Evolutionary conservation across 2,888 invertebrate species (phyloP).

Genomic region (Leptura quadrifasciata): DNA sequence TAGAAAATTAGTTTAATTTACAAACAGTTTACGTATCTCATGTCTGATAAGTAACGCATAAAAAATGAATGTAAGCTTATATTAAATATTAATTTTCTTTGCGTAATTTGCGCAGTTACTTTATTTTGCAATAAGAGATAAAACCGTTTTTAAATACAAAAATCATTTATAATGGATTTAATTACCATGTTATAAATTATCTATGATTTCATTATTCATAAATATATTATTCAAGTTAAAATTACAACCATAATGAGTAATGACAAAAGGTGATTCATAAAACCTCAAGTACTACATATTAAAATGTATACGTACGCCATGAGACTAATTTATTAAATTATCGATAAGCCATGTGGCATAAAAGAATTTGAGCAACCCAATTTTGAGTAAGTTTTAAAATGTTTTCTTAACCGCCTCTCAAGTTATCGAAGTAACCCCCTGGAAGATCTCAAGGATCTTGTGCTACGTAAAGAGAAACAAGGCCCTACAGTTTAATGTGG

Average conservation of each 20-base stretch:
- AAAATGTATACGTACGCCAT: not conserved
- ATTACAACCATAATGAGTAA: not conserved
- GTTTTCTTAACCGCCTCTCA: too few relatives aligned
- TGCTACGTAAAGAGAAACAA: too few relatives aligned
- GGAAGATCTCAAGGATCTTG: too few relatives aligned
- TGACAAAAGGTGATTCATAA: not conserved
- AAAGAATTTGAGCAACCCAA: too few relatives aligned
- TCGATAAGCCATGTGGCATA: too few relatives aligned
- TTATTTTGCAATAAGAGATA: constrained; percentile 23
- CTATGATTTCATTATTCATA: constrained; percentile 4
- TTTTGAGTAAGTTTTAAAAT: too few relatives aligned
- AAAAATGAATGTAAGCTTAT: constrained; percentile 22
- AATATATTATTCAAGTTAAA: too few relatives aligned
- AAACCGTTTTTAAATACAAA: constrained; percentile 11
- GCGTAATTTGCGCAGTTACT: constrained; percentile 18
- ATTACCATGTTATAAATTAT: constrained; percentile 12
- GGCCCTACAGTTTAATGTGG: too few relatives aligned
- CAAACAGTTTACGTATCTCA: constrained; percentile 9
- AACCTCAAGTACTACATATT: not conserved
- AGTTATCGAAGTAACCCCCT: too few relatives aligned
- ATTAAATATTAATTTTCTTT: constrained; percentile 21
- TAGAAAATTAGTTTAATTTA: not conserved
- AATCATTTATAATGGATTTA: constrained; percentile 20
- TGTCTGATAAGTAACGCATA: constrained; percentile 11
- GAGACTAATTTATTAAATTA: not conserved